Evolutionary conservation across 2,888 invertebrate genomes (phyloP).

Genomic region (Agriopis leucophaearia): DNA sequence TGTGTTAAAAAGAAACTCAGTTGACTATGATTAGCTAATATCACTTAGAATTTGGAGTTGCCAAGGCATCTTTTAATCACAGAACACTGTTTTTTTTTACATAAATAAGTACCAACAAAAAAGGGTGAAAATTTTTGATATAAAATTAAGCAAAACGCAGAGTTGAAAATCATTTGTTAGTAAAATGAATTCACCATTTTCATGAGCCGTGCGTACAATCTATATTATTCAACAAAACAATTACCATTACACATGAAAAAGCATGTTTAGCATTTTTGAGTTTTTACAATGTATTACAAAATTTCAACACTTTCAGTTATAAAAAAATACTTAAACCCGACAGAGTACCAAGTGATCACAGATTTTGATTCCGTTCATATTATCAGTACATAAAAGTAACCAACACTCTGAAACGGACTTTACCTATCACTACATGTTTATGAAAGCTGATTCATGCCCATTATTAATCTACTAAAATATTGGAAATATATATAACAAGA

Average conservation of each 20-base stretch:
- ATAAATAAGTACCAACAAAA: slow-evolving; percentile 55
- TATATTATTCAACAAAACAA: slow-evolving; percentile 39
- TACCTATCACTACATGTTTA: slow-evolving; percentile 69
- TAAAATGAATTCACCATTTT: slow-evolving; percentile 15
- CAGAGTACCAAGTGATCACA: slow-evolving; percentile 87
- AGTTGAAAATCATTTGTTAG: slow-evolving; percentile 12
- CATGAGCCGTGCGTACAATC: slow-evolving; percentile 21
- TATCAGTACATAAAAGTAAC: slow-evolving; percentile 78
- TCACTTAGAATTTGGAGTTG: slow-evolving; percentile 68
- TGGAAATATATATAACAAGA: neutral
- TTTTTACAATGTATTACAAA: slow-evolving; percentile 50
- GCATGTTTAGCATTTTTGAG: slow-evolving; percentile 68
- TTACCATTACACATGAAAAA: slow-evolving; percentile 59
- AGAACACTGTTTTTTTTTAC: slow-evolving; percentile 65
- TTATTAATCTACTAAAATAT: slow-evolving; percentile 41
- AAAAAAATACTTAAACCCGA: slow-evolving; percentile 79
- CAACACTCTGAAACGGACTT: slow-evolving; percentile 76
- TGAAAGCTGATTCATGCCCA: slow-evolving; percentile 79
- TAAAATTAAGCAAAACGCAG: slow-evolving; percentile 24
- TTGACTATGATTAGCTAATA: slow-evolving; percentile 59
- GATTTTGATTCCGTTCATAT: slow-evolving; percentile 79
- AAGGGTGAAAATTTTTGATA: slow-evolving; percentile 14
- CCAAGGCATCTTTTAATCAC: slow-evolving; percentile 78
- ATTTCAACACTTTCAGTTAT: slow-evolving; percentile 68
- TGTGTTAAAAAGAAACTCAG: neutral